Percentiles rank a stretch among this genome's conserved stretches.
These are phyloP conservation scores for Bruchidius siliquastri DNA, from an alignment of 2,888 invertebrate species.

Conservation along the genomic window DNA sequence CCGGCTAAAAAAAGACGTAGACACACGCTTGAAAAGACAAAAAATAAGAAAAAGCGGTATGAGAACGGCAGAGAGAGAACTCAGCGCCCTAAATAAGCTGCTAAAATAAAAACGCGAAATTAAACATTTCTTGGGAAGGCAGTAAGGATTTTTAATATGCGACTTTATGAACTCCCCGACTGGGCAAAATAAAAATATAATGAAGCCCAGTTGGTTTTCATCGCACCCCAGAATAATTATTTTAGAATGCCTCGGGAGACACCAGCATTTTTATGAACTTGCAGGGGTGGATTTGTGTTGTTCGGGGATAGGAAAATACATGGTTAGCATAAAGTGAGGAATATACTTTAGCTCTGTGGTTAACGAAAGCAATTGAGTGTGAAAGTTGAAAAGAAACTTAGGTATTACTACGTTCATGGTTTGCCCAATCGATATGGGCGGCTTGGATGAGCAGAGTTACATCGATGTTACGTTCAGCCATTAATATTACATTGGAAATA, in stretches of 20 bases:
- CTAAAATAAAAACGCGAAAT: neutral
- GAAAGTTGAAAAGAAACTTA: too few species aligned
- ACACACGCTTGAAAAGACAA: neutral
- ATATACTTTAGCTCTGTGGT: too few species aligned
- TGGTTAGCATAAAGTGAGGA: too few species aligned
- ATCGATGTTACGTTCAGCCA: too few species aligned
- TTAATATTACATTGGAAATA: too few species aligned
- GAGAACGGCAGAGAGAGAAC: neutral
- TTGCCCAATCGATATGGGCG: too few species aligned
- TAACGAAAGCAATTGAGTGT: too few species aligned
- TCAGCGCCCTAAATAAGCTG: neutral
- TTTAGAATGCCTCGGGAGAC: conserved; percentile 31
- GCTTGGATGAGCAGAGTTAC: too few species aligned
- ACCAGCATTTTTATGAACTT: conserved; percentile 1
- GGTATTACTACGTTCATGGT: too few species aligned
- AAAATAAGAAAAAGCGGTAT: neutral
- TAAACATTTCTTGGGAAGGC: neutral
- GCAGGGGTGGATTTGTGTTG: conserved; percentile 6
- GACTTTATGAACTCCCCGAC: conserved; percentile 17
- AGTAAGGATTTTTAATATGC: conserved; percentile 17
- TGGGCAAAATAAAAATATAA: conserved; percentile 24
- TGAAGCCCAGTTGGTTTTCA: conserved; percentile 27
- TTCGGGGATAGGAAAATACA: conserved; percentile 12
- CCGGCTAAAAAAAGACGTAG: neutral
- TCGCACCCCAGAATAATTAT: conserved; percentile 33